Base-by-base conservation (phyloP, 2,888 invertebrate species). In the Urechis unicinctus region DNA sequence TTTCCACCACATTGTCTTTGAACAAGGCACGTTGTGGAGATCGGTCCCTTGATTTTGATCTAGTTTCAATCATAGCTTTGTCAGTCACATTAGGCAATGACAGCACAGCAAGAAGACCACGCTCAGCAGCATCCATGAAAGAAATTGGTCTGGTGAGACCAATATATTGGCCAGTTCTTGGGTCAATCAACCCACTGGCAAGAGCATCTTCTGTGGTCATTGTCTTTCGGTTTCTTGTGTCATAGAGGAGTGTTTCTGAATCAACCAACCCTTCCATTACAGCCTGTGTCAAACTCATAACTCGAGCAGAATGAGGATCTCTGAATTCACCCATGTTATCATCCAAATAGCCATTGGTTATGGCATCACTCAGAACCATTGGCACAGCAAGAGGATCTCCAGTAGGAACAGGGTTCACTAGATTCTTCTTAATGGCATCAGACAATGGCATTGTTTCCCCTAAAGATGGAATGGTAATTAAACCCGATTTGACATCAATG, bases 41-140 rank as follows among this genome's bases (percentile, higher is more conserved):
- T n/a, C n/a, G n/a, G n/a, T n/a, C n/a, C n/a, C n/a, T n/a, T n/a
- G n/a, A n/a, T n/a, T n/a, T n/a, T n/a, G n/a, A n/a, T n/a, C n/a
- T 36, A 21, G 55, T 55, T 17, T 53, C 49, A 28, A 13, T 64
- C 4, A 72, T 57, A 45, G 62, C 67, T 74, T 69, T 89, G 29
- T 92, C 93, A 36, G 93, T 92, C 56, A 93, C 76, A 25, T 92
- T 84, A 2, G 95, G 94, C 21, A 90, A 90, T 30, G 89, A 91
- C 50, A 91, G 85, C 30, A 94, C 83, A 24, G 92, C 92, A 61
- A 95, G 79, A 1, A 93, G 80, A 1, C 74, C 74, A 21, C 70
- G 50, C 26, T 54, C 24, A 26, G 49, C 50, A 13, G 59, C 56
- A 22, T 59, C 59, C 13, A 31, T 50, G 1, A 60, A 41, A 24